A percentile compares a stretch with the other conserved stretches of the same genome.
phyloP scores from a whole-genome alignment of 92 coral and sea anemone genomes.

The Scolanthus callimorphus region DNA sequence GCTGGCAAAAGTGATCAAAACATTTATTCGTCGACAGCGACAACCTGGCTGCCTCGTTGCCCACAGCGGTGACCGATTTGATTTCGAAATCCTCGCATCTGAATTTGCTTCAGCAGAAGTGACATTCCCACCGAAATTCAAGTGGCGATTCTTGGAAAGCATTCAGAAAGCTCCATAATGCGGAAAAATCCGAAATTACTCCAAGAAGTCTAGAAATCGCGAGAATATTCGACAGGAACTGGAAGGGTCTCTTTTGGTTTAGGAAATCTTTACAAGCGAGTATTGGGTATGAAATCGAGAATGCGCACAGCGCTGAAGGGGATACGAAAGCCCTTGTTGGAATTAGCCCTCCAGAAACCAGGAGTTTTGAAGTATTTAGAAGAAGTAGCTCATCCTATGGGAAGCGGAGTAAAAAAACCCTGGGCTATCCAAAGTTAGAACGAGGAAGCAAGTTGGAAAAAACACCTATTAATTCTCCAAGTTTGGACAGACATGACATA shows the following conservation, averaged over 20 bases:
- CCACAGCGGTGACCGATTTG: constrained; percentile 65
- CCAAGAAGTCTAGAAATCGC: not conserved
- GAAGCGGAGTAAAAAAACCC: constrained; percentile 13
- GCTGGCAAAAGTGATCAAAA: constrained; percentile 32
- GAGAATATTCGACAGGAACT: not conserved
- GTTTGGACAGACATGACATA: constrained; percentile 10
- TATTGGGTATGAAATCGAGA: constrained; percentile 43
- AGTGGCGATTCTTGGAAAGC: constrained; percentile 69
- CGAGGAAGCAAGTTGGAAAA: no score
- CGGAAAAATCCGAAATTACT: constrained; percentile 9
- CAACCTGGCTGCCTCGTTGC: constrained; percentile 65
- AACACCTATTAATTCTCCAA: no score
- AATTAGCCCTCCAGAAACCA: constrained; percentile 36
- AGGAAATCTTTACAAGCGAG: constrained; percentile 31
- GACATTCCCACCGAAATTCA: no score
- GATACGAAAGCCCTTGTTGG: constrained; percentile 52
- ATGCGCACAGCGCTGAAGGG: constrained; percentile 64
- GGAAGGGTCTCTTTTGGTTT: constrained; percentile 34
- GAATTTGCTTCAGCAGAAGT: constrained; percentile 39
- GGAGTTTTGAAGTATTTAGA: constrained; percentile 48
- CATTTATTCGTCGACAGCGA: constrained; percentile 46
- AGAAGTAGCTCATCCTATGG: constrained; percentile 29
- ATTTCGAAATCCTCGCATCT: constrained; percentile 57
- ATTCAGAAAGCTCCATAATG: constrained; percentile 39
- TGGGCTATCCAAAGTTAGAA: constrained; percentile 7